A percentile compares a stretch with the other conserved stretches of the same genome.
phyloP scores from a whole-genome alignment of 1,140 invertebrate genomes.

The Neodiprion lecontei region DNA sequence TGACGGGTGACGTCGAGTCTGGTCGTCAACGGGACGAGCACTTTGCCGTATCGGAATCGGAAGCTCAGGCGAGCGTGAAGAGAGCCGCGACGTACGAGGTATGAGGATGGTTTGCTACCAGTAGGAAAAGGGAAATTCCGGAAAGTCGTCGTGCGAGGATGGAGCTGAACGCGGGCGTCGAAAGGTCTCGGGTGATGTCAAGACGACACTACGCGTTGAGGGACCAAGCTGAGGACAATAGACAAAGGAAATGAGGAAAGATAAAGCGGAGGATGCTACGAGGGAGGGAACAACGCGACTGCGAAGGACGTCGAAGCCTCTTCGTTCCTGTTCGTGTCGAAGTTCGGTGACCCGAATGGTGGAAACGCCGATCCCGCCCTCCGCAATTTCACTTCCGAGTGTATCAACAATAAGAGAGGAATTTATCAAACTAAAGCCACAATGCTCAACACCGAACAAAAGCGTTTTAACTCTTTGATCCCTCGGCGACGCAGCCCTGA shows the following conservation, averaged over 20 bases:
- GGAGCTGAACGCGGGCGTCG: not conserved
- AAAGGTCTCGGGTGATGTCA: not conserved
- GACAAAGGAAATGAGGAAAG: conserved; percentile 7
- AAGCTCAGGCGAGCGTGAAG: not conserved
- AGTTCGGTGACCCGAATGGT: not conserved
- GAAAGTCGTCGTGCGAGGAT: too few species aligned
- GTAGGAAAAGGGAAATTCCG: too few species aligned
- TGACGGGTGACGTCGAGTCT: not conserved
- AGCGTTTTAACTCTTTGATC: too few species aligned
- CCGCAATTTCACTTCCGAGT: too few species aligned
- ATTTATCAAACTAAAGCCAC: too few species aligned
- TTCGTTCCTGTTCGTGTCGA: conserved; percentile 1
- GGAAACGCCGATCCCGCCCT: not conserved
- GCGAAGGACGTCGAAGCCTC: not conserved
- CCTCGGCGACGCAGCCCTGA: too few species aligned
- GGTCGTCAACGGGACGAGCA: not conserved
- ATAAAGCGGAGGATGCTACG: not conserved
- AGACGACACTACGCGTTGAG: not conserved
- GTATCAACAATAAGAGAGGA: too few species aligned
- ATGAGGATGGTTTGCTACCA: not conserved
- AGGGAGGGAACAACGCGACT: not conserved
- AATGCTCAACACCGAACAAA: too few species aligned
- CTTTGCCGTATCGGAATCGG: not conserved
- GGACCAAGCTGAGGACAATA: not conserved
- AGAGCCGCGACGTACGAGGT: not conserved